Conservation (phyloP, 2,113 vertebrate species). For the Rhegmatorhina hoffmannsi region DNA sequence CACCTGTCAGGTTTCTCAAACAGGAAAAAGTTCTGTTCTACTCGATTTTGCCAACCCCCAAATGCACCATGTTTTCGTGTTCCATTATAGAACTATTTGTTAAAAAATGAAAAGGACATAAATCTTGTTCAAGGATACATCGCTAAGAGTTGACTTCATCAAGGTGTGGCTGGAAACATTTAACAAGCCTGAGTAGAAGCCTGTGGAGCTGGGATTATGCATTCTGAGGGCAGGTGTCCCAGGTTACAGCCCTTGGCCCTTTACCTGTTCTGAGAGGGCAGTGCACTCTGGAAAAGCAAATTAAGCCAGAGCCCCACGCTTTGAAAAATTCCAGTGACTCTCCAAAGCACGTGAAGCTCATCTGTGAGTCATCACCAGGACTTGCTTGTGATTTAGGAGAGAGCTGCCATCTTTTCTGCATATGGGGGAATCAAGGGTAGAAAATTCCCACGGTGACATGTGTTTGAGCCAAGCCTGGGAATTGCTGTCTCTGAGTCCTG, state of each 20-base stretch:
- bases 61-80: fast-evolving
- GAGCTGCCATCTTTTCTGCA: background rate
- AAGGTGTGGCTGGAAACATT: conserved; percentile 28
- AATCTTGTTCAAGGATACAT: background rate
- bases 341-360: background rate
- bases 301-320: background rate
- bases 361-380: background rate
- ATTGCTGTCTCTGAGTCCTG: background rate
- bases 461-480: background rate
- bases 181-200: background rate
- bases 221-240: background rate
- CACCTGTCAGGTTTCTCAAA: background rate
- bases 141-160: background rate
- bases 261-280: background rate
- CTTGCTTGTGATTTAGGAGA: background rate
- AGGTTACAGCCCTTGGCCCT: background rate
- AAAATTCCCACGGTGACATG: background rate
- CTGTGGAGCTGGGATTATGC: background rate
- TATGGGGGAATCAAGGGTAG: fast-evolving
- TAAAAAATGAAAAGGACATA: background rate
- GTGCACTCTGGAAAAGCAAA: background rate
- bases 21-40: background rate
- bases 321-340: background rate
- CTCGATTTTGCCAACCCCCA: background rate
- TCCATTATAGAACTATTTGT: background rate